Conservation (phyloP, 2,113 vertebrate genomes). For the Indri indri region DNA sequence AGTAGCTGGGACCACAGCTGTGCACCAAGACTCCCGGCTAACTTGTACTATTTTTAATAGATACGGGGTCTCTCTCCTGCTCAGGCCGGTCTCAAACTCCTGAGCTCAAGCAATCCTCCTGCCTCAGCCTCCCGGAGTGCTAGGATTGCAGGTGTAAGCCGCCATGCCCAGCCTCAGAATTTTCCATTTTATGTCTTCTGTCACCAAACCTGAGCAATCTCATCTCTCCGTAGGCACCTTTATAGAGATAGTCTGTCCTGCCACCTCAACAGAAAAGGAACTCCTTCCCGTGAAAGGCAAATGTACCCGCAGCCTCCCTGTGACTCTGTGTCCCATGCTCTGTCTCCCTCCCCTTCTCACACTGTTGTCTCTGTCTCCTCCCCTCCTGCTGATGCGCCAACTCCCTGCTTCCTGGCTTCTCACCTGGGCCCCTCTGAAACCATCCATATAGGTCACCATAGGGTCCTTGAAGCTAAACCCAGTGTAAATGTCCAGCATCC, state of each 20-base stretch:
- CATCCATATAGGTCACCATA: neutral
- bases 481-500: neutral
- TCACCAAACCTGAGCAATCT: neutral
- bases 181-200: neutral
- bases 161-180: neutral
- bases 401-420: neutral
- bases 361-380: neutral
- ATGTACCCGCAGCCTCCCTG: fast-evolving
- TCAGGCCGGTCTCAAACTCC: too few species aligned
- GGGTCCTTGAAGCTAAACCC: neutral
- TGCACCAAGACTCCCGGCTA: too few species aligned
- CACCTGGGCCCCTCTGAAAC: neutral
- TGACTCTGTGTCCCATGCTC: fast-evolving
- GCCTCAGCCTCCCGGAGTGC: too few species aligned
- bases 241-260: neutral
- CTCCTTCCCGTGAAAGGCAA: neutral
- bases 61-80: too few species aligned
- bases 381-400: neutral
- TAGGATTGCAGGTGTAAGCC: too few species aligned
- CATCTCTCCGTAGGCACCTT: neutral
- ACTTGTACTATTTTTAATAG: too few species aligned
- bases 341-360: neutral
- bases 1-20: too few species aligned
- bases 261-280: neutral
- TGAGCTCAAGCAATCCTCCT: too few species aligned